Evolutionary conservation across 2,888 invertebrate genomes (phyloP).

Genomic region (Labia minor): DNA sequence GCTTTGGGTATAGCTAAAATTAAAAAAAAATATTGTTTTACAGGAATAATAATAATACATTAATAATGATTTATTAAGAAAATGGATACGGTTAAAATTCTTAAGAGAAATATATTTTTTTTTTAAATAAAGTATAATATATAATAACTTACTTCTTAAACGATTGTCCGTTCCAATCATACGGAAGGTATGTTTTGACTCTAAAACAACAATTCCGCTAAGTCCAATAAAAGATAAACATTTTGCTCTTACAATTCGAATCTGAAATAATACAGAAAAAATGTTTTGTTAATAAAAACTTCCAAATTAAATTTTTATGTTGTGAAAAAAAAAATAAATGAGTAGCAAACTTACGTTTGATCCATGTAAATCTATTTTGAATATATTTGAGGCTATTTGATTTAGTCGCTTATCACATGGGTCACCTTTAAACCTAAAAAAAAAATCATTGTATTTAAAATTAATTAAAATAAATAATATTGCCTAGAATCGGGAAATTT

Average conservation of each 20-base stretch:
- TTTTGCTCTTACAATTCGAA: not conserved
- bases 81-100: not conserved
- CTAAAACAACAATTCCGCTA: not conserved
- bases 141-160: not conserved
- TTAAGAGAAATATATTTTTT: not conserved
- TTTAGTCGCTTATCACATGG: not conserved
- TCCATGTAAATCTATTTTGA: not conserved
- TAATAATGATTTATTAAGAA: not conserved
- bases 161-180: not conserved
- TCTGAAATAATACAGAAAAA: not conserved
- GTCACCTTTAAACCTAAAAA: not conserved
- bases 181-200: not conserved
- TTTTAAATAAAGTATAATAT: too few species aligned
- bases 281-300: too few species aligned
- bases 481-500: too few species aligned
- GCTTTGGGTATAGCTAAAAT: not conserved
- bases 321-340: too few species aligned
- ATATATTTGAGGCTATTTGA: not conserved
- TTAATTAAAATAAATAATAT: too few species aligned
- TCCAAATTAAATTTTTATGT: too few species aligned
- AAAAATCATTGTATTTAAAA: too few species aligned
- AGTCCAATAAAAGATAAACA: not conserved
- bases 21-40: not conserved
- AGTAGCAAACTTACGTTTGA: not conserved
- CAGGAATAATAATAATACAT: too few species aligned